Evolutionary conservation across 2,113 vertebrate genomes (phyloP).

Genomic region (Osmerus eperlanus): DNA sequence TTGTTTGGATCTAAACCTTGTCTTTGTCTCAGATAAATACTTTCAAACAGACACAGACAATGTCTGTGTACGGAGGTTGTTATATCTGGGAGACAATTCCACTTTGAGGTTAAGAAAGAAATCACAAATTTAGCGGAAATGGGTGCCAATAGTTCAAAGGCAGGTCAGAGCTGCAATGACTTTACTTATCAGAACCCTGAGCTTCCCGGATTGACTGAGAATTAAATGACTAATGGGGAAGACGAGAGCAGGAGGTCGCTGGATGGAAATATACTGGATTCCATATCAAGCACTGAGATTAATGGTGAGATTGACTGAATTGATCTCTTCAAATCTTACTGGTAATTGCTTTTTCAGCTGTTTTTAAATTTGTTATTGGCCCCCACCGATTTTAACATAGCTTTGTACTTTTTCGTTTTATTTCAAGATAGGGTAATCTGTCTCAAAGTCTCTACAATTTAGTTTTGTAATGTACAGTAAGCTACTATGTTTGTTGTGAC

Average conservation of each 20-base stretch:
- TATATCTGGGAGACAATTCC: conserved; percentile 9
- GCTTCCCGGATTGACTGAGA: background rate
- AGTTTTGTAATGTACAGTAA: background rate
- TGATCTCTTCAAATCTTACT: conserved; percentile 7
- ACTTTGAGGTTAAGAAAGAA: conserved; percentile 5
- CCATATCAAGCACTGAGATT: conserved; percentile 15
- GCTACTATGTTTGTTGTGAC: too few species aligned
- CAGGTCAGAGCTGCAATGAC: conserved; percentile 5
- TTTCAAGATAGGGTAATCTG: background rate
- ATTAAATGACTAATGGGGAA: conserved; percentile 4
- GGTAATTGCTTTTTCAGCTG: conserved; percentile 18
- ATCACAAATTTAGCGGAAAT: background rate
- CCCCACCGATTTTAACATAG: background rate
- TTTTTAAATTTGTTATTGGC: too few species aligned
- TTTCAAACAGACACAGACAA: conserved; percentile 23
- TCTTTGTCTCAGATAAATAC: conserved; percentile 2
- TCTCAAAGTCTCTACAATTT: background rate
- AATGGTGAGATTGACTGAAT: conserved; percentile 12
- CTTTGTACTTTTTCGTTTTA: background rate
- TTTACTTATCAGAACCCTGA: background rate
- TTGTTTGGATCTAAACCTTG: conserved; percentile 9
- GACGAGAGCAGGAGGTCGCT: conserved; percentile 7
- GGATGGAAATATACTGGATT: conserved; percentile 4
- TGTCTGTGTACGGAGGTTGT: background rate
- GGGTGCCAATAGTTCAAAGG: conserved; percentile 10